phyloP scores from a whole-genome alignment of 2,113 vertebrate genomes.

The Caranx ignobilis region DNA sequence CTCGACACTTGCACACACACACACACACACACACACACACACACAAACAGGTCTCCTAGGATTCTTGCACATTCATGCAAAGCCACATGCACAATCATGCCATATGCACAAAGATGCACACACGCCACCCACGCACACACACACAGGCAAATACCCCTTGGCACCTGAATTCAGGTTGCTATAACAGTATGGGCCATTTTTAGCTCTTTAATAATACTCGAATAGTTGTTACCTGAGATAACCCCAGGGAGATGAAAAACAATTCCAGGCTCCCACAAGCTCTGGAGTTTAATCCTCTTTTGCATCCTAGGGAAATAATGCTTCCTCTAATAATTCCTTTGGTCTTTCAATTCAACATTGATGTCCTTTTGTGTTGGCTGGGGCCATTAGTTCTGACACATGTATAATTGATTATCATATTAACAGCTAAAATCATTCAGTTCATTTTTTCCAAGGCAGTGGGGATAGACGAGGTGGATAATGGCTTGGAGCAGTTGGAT shows the following conservation, averaged over 20 bases:
- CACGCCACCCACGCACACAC: slow-evolving; percentile 33
- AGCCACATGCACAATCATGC: slow-evolving; percentile 40
- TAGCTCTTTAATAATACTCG: slow-evolving; percentile 79
- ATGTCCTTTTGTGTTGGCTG: slow-evolving; percentile 71
- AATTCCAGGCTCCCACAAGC: slow-evolving; percentile 73
- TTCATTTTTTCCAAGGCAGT: slow-evolving; percentile 60
- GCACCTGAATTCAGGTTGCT: slow-evolving; percentile 70
- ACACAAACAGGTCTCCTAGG: slow-evolving; percentile 44
- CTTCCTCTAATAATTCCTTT: slow-evolving; percentile 74
- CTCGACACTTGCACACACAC: too few species aligned
- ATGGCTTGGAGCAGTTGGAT: slow-evolving; percentile 62
- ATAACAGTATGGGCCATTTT: slow-evolving; percentile 73
- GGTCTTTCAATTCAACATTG: slow-evolving; percentile 70
- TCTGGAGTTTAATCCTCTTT: slow-evolving; percentile 71
- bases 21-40: slow-evolving; percentile 23
- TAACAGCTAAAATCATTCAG: slow-evolving; percentile 74
- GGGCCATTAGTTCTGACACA: slow-evolving; percentile 76
- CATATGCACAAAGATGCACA: slow-evolving; percentile 17
- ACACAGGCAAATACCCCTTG: slow-evolving; percentile 60
- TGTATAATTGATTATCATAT: slow-evolving; percentile 81
- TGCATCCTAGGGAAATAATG: slow-evolving; percentile 75
- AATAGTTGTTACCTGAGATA: slow-evolving; percentile 79
- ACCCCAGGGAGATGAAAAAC: slow-evolving; percentile 76
- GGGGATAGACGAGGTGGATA: slow-evolving; percentile 63
- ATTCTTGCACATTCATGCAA: slow-evolving; percentile 42